Evolutionary conservation across 2,888 invertebrate species (phyloP), one percentile per base, ranked within the genome.

Genomic region (Petrolisthes manimaculis): DNA sequence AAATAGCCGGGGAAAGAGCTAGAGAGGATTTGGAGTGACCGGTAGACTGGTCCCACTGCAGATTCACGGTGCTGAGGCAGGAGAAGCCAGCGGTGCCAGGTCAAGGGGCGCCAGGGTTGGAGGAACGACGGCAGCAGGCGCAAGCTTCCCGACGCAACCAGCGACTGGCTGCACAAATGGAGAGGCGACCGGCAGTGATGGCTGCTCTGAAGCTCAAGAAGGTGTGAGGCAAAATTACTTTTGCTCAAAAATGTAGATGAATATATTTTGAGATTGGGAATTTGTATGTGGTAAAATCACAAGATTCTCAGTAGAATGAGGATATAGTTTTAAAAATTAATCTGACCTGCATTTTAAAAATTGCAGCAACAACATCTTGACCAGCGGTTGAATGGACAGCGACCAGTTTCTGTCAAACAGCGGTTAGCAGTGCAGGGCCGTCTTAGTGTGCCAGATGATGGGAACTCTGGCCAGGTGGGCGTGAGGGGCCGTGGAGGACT

Each of bases 121-220:
- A 88, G 77, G 88, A 88, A 75, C 84, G 88, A 53, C 85, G 90
- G 21, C 88, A 90, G 61, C 83, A 86, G 71, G 79, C 87, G n/a
- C 89, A 90, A 71, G 89, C 90, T 9, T 92, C 92, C 0, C 92
- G 93, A 14, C 93, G 93, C 91, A 94, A 94, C 91, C 92, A 93
- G 69, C 92, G 94, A 67, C 92, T 94, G 24, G 94, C 94, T 0
- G 93, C 93, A 89, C 94, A 94, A 92, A 93, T 94, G 93, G 94
- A 94, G 77, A 93, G 93, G 89, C 92, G 94, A 87, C 94, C 94
- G 4, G 92, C 93, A 67, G 93, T 94, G 0, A 92, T 93, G 88
- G 93, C 93, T 55, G 93, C 93, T 61, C 91, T 93, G 18, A 92
- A 92, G 81, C 82, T 93, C 4, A 93, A 93, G 89, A 93, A 93